These are phyloP conservation scores for Amyelois transitella DNA, from an alignment of 1,140 invertebrate genomes.

Conservation along the genomic window DNA sequence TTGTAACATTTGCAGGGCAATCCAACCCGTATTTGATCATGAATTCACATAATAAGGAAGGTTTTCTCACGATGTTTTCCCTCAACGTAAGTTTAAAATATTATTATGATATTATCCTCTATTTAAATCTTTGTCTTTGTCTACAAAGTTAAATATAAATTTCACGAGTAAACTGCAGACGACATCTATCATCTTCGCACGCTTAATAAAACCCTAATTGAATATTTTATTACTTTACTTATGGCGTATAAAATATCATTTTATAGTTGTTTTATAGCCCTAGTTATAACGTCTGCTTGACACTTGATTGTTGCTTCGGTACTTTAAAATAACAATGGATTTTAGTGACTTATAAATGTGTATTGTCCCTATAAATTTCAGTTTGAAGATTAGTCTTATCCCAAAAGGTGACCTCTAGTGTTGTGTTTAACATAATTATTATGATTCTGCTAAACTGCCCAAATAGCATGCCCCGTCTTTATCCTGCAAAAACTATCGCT, in stretches of 20 bases:
- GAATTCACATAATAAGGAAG: no score
- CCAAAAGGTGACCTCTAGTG: no score
- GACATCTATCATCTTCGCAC: neutral
- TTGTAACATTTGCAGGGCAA: no score
- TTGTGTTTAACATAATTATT: no score
- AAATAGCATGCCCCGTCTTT: no score
- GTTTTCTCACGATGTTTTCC: neutral
- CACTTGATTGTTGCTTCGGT: conserved; percentile 1
- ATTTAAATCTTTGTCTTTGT: neutral
- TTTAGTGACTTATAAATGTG: no score
- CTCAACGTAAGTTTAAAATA: neutral
- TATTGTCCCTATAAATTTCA: no score
- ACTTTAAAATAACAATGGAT: neutral
- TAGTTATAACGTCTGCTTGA: neutral
- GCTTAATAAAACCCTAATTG: neutral
- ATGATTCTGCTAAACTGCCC: no score
- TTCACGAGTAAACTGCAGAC: conserved; percentile 1
- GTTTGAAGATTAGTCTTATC: no score
- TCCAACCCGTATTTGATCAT: no score
- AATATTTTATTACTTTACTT: neutral
- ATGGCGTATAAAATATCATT: neutral
- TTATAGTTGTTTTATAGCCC: neutral
- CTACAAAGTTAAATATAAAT: neutral
- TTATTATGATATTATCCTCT: neutral
- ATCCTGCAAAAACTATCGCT: no score